Evolutionary conservation across 2,797 vertebrate genomes (phyloP), one percentile per base, ranked within the genome.

Genomic region (Thamnophis elegans): DNA sequence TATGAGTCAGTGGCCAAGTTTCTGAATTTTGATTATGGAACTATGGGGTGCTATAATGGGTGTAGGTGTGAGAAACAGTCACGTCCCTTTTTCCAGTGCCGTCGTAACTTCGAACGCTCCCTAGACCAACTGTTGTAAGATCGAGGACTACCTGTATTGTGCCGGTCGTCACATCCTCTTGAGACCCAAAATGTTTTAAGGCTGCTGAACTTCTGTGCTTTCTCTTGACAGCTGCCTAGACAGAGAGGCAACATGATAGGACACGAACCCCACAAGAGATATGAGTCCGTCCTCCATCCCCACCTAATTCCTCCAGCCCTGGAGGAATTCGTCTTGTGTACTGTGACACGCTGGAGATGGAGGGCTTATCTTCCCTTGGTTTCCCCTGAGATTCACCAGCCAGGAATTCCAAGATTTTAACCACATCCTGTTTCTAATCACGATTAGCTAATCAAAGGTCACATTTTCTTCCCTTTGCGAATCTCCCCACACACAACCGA

Each of bases 361-460:
- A 9, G 68, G 78, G 28, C 11, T 62, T 62, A 53, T 85, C 47
- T n/a, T 20, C 28, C 5, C 5, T 16, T 16, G 68, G 32, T 2
- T 90, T 56, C 59, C 47, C 58, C 14, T 28, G 58, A 89, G 88
- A 12, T 36, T 90, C 36, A 60, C 62, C 26, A 62, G 32, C 3
- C 28, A 91, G 26, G 82, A 62, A 53, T 91, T 26, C 56, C 82
- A 91, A 36, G 82, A 62, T 86, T 86, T 54, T 85, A 86, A 91
- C 55, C 58, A 62, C 58, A 86, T 91, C 28, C 58, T 91, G 90
- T 36, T 82, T 25, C 54, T 62, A 28, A 91, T 85, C 53, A 12
- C 6, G 1, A 62, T 60, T 73, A 56, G 55, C 13, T 12, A 2
- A 12, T 78, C 89, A 65, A 89, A 65, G 59, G 65, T 60, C 56